Conservation (phyloP, 2,888 invertebrate genomes). For the Nomada ruficornis region DNA sequence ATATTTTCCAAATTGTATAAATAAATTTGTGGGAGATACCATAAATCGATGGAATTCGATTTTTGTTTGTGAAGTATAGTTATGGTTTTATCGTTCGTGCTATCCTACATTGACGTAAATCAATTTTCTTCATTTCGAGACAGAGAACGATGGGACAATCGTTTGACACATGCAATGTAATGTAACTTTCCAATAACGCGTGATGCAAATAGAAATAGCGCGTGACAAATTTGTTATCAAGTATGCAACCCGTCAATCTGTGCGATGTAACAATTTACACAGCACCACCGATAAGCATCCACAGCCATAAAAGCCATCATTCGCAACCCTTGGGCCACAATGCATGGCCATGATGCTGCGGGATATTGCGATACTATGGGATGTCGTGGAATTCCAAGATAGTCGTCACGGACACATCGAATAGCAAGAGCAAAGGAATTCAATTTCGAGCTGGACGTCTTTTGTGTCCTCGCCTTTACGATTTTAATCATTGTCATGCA, state of each 20-base stretch:
- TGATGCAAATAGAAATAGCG: background rate
- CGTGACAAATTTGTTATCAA: constrained; percentile 13
- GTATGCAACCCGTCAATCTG: constrained; percentile 19
- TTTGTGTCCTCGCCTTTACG: constrained; percentile 56
- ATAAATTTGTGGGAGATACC: too few relatives aligned
- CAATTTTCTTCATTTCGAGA: too few relatives aligned
- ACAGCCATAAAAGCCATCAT: constrained; percentile 37
- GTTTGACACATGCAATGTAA: too few relatives aligned
- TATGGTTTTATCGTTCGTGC: too few relatives aligned
- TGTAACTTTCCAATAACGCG: background rate
- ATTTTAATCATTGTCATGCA: constrained; percentile 15
- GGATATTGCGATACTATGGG: constrained; percentile 76
- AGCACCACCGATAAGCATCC: constrained; percentile 2
- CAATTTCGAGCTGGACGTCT: constrained; percentile 64
- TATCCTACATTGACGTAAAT: too few relatives aligned
- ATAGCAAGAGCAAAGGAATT: constrained; percentile 66
- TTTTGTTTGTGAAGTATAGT: too few relatives aligned
- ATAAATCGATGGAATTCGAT: too few relatives aligned
- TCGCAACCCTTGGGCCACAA: constrained; percentile 52
- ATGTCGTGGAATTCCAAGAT: constrained; percentile 76
- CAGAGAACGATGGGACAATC: too few relatives aligned
- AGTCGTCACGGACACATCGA: constrained; percentile 57
- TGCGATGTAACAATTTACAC: constrained; percentile 27
- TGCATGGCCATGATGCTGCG: constrained; percentile 51
- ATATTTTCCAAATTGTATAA: too few relatives aligned